A percentile compares a stretch with the other conserved stretches of the same genome.
Conservation (phyloP, 2,113 vertebrate species). For the Salvelinus fontinalis region DNA sequence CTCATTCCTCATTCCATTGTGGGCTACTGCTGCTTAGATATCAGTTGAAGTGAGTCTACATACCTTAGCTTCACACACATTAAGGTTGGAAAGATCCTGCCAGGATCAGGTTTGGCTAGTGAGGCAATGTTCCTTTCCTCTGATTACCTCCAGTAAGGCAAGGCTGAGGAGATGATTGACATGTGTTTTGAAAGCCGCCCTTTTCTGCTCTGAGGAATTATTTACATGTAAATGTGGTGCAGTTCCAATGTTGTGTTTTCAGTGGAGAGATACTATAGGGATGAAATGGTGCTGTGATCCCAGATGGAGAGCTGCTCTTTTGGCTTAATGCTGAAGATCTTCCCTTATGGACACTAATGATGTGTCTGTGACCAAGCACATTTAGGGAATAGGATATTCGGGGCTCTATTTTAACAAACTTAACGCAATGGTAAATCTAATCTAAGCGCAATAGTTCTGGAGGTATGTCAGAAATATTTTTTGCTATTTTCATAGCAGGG, state of each 20-base stretch:
- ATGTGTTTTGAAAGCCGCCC: not conserved
- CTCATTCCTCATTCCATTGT: slow-evolving; percentile 13
- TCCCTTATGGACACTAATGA: not conserved
- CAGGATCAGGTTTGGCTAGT: not conserved
- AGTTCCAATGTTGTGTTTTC: not conserved
- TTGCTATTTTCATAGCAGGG: too few species aligned
- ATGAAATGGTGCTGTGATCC: not conserved
- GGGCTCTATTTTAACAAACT: too few species aligned
- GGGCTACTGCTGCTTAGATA: slow-evolving; percentile 19
- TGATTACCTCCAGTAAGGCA: slow-evolving; percentile 4
- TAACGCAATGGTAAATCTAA: too few species aligned
- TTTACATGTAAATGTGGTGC: slow-evolving; percentile 8
- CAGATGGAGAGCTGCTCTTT: not conserved
- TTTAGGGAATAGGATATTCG: not conserved
- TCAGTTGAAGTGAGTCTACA: slow-evolving; percentile 1
- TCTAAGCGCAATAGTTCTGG: too few species aligned
- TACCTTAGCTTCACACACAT: not conserved
- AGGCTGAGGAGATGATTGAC: not conserved
- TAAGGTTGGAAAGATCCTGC: not conserved
- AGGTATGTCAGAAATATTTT: too few species aligned
- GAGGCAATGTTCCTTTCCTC: not conserved
- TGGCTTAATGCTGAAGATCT: too few species aligned
- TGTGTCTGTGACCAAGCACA: not conserved
- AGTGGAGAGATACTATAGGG: not conserved
- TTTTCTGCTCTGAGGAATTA: not conserved